phyloP scores from a whole-genome alignment of 2,113 vertebrate species.

The Antennarius striatus region DNA sequence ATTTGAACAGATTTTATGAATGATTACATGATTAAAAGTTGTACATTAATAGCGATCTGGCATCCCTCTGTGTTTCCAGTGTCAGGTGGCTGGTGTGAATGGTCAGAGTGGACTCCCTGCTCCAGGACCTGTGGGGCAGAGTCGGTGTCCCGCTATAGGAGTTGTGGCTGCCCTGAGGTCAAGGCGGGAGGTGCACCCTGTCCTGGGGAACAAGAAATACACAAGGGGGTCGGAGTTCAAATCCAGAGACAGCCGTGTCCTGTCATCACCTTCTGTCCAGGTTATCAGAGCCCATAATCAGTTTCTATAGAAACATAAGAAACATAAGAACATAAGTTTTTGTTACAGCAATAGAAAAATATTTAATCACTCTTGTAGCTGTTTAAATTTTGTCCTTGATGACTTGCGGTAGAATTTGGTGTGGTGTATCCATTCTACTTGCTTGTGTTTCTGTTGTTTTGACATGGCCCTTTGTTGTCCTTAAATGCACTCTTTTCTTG shows the following conservation, averaged over 20 bases:
- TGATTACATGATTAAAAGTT: too few species aligned
- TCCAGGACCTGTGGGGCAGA: constrained; percentile 84
- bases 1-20: too few species aligned
- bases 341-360: too few species aligned
- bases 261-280: constrained; percentile 80
- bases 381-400: too few species aligned
- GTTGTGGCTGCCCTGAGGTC: constrained; percentile 83
- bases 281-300: constrained; percentile 57
- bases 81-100: constrained; percentile 85
- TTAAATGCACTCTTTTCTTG: too few species aligned
- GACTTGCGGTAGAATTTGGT: too few species aligned
- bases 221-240: constrained; percentile 75
- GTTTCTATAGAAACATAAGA: too few species aligned
- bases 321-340: too few species aligned
- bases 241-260: constrained; percentile 82
- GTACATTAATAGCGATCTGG: not conserved
- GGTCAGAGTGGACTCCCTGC: constrained; percentile 86
- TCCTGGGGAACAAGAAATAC: constrained; percentile 70
- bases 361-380: too few species aligned
- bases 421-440: too few species aligned
- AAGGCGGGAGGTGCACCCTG: constrained; percentile 75
- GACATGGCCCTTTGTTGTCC: too few species aligned
- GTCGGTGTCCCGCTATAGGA: constrained; percentile 81
- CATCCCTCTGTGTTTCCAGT: constrained; percentile 66
- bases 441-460: too few species aligned